Base-by-base conservation (phyloP, 2,113 vertebrate species). In the Accipiter virgatus region DNA sequence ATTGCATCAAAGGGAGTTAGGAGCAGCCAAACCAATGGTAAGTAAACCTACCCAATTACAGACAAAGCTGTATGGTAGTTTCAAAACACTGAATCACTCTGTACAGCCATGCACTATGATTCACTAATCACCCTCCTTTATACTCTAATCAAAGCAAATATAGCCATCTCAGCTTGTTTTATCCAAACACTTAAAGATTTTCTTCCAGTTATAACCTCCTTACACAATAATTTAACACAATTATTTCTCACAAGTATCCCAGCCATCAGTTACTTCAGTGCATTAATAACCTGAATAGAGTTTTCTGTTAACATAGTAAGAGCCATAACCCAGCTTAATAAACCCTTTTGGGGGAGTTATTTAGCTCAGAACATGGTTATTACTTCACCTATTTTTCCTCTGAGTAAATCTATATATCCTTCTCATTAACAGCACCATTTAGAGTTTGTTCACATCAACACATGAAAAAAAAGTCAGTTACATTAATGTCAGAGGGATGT, bases 71-170 rank as follows among this genome's bases (percentile, higher is more conserved):
- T 27, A 14, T 20, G 23, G 29, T 70, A 34, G 13, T 66, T 90
- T 86, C 72, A 86, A 81, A 78, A 36, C 43, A 56, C 0, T 36
- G 65, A 84, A 45, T 32, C 7, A 13, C 10, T 78, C 36, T 40
- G 32, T 43, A 56, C 31, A 86, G 55, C 13, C 31, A 29, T 77
- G 38, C 20, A 19, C 59, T 93, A 4, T 71, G 71, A 83, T 66
- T 88, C 81, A 70, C 40, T 67, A 66, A 90, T 83, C 47, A 78
- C 40, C 17, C 22, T 77, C 38, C 36, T 90, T 95, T 86, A 50
- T 48, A 50, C 29, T 82, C 74, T 73, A 92, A 86, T 66, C 85
- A 90, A 82, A 88, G 72, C 18, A 90, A 90, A 92, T 96, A 74
- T 1, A 73, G 50, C 59, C 14, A 18, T 77, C 36, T 68, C 61